Evolutionary conservation across 2,888 invertebrate species (phyloP).

Genomic region (Psylliodes chrysocephalus): DNA sequence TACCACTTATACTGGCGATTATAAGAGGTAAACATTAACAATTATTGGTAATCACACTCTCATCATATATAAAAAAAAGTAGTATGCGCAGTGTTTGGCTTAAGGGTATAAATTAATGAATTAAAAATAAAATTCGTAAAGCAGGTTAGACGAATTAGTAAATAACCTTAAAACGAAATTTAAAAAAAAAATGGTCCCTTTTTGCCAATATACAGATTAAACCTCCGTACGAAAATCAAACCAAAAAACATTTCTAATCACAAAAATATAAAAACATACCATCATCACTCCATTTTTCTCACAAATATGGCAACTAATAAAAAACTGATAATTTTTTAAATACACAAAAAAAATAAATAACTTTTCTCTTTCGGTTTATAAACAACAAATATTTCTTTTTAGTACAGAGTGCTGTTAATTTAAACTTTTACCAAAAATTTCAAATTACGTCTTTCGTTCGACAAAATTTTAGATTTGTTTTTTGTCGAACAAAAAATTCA

Average conservation of each 20-base stretch:
- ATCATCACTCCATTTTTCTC: slow-evolving; percentile 26
- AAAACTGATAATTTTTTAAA: slow-evolving; percentile 23
- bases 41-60: slow-evolving; percentile 57
- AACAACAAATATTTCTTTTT: slow-evolving; percentile 16
- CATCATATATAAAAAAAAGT: slow-evolving; percentile 35
- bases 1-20: slow-evolving; percentile 60
- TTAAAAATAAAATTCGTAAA: slow-evolving; percentile 39
- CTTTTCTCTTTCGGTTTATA: slow-evolving; percentile 15
- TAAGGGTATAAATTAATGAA: slow-evolving; percentile 18
- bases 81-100: slow-evolving; percentile 32
- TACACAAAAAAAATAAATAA: slow-evolving; percentile 29
- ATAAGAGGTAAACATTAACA: slow-evolving; percentile 55
- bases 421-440: slow-evolving; percentile 37
- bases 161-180: slow-evolving; percentile 51
- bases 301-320: slow-evolving; percentile 25
- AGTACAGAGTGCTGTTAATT: slow-evolving; percentile 21
- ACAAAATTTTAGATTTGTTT: no score
- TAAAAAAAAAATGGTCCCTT: slow-evolving; percentile 60
- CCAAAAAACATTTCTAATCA: slow-evolving; percentile 44
- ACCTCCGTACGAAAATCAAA: slow-evolving; percentile 48
- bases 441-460: no score
- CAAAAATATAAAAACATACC: slow-evolving; percentile 50
- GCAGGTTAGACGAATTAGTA: slow-evolving; percentile 57
- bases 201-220: slow-evolving; percentile 54
- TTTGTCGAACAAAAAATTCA: slow-evolving; percentile 41